A percentile compares a stretch with the other conserved stretches of the same genome.
These are phyloP conservation scores for Lasioglossum malachurum DNA, from an alignment of 2,888 invertebrate genomes.

Conservation along the genomic window DNA sequence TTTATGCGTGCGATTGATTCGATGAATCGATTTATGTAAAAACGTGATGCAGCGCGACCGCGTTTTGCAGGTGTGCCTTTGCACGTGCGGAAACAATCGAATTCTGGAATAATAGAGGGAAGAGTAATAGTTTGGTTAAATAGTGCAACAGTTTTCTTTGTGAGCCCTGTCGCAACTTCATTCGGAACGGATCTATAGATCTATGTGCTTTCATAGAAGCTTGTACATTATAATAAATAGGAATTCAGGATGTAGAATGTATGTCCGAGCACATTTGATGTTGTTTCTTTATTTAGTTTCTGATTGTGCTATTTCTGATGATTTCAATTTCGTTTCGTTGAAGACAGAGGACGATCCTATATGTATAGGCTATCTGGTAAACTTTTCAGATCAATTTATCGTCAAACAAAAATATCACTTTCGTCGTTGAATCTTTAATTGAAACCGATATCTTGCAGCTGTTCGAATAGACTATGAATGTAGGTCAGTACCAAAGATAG, in stretches of 20 bases:
- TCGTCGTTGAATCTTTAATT: constrained; percentile 3
- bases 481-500: constrained; percentile 6
- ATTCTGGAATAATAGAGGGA: not conserved
- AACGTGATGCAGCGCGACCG: not conserved
- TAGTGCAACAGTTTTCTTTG: not conserved
- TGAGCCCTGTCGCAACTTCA: not conserved
- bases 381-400: not conserved
- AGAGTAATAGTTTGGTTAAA: not conserved
- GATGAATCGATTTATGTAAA: not conserved
- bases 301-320: not conserved
- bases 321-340: not conserved
- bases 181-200: not conserved
- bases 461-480: not conserved
- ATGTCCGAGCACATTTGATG: not conserved
- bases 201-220: not conserved
- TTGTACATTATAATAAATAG: not conserved
- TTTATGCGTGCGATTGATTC: not conserved
- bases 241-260: not conserved
- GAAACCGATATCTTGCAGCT: not conserved
- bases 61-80: not conserved
- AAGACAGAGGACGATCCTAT: not conserved
- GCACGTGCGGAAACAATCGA: not conserved
- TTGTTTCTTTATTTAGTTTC: not conserved
- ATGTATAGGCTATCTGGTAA: not conserved
- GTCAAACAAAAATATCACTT: not conserved